Evolutionary conservation across 2,888 invertebrate genomes (phyloP).

Genomic region (Exephanes ischioxanthus): DNA sequence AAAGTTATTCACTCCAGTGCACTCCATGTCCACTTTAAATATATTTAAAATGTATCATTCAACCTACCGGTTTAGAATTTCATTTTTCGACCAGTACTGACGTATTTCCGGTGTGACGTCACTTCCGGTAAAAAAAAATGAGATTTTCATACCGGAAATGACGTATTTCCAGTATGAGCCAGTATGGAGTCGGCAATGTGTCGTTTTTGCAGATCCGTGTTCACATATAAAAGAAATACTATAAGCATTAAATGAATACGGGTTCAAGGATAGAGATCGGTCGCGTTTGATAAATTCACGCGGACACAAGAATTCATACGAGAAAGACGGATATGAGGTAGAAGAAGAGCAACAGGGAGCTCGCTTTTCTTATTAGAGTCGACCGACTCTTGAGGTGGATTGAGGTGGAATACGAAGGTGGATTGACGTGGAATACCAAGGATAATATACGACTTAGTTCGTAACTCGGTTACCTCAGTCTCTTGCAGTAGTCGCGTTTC

Average conservation of each 20-base stretch:
- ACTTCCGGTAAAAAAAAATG: too few species aligned
- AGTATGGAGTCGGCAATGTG: too few species aligned
- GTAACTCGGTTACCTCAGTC: slow-evolving; percentile 61
- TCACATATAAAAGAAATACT: not conserved
- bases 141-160: too few species aligned
- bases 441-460: slow-evolving; percentile 33
- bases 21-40: too few species aligned
- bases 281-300: slow-evolving; percentile 4
- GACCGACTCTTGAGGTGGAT: slow-evolving; percentile 34
- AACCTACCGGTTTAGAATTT: too few species aligned
- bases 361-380: slow-evolving; percentile 33
- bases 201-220: not conserved
- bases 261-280: not conserved
- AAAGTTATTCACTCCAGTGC: too few species aligned
- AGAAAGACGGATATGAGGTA: not conserved
- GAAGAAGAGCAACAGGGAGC: not conserved
- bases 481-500: slow-evolving; percentile 51
- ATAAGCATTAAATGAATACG: not conserved
- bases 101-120: too few species aligned
- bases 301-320: not conserved
- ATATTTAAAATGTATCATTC: too few species aligned
- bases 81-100: too few species aligned
- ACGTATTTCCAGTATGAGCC: too few species aligned
- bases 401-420: not conserved
- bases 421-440: not conserved